phyloP scores from a whole-genome alignment of 2,113 vertebrate species.

The Benthochromis sp. region DNA sequence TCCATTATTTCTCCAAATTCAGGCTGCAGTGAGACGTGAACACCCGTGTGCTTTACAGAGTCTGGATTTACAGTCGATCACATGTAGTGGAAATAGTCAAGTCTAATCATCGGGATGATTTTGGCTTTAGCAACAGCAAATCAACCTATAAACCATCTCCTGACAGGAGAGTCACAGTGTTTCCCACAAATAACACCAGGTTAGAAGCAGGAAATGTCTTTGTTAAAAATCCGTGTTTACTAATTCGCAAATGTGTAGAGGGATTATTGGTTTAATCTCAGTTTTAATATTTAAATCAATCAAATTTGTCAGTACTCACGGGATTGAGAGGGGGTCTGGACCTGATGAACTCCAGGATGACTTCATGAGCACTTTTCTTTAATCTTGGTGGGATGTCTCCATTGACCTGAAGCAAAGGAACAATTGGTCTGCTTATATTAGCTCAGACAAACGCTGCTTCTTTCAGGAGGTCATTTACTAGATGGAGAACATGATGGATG shows the following conservation, averaged over 20 bases:
- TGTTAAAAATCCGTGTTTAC: not conserved
- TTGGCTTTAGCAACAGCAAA: not conserved
- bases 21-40: not conserved
- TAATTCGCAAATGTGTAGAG: not conserved
- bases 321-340: conserved; percentile 96
- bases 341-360: conserved; percentile 97
- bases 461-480: not conserved
- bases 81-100: not conserved
- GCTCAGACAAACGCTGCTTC: not conserved
- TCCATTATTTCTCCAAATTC: not conserved
- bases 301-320: conserved; percentile 64
- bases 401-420: conserved; percentile 74
- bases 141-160: not conserved
- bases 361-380: conserved; percentile 97
- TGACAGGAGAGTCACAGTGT: not conserved
- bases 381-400: conserved; percentile 90
- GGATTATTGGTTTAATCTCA: not conserved
- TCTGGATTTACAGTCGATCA: not conserved
- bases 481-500: not conserved
- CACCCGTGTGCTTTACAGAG: not conserved
- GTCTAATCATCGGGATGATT: not conserved
- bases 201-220: not conserved
- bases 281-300: not conserved
- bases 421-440: not conserved
- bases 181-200: not conserved